A percentile compares a stretch with the other conserved stretches of the same genome.
Conservation (phyloP, 2,113 vertebrate genomes). For the Odontophorus gujanensis region DNA sequence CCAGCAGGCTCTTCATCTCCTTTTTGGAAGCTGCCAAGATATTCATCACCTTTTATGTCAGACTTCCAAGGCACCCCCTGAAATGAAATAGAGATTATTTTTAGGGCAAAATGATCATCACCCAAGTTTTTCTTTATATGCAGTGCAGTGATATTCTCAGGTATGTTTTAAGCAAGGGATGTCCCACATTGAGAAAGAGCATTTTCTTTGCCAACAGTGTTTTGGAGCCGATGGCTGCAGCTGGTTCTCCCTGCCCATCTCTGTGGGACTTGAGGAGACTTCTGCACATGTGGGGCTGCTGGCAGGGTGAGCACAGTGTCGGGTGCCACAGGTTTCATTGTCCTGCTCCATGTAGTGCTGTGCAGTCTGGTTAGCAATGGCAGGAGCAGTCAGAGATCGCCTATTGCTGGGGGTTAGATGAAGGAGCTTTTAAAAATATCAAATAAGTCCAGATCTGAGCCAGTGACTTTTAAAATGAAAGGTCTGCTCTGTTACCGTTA, state of each 20-base stretch:
- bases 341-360: not conserved
- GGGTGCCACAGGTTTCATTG: not conserved
- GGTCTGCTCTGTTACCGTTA: constrained; percentile 71
- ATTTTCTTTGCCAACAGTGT: not conserved
- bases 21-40: constrained; percentile 14
- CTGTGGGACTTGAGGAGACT: fast-evolving
- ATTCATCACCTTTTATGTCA: constrained; percentile 2
- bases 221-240: not conserved
- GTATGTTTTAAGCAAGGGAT: not conserved
- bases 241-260: not conserved
- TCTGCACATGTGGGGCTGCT: not conserved
- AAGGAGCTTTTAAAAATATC: constrained; percentile 64
- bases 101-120: constrained; percentile 56
- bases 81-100: constrained; percentile 70
- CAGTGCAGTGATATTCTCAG: not conserved
- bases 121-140: constrained; percentile 19
- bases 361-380: not conserved
- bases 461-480: constrained; percentile 77
- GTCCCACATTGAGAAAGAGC: not conserved
- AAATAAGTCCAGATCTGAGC: constrained; percentile 73
- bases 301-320: too few species aligned
- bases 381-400: not conserved
- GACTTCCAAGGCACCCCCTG: not conserved
- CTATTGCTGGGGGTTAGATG: constrained; percentile 18
- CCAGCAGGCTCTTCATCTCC: not conserved